A percentile compares a stretch with the other conserved stretches of the same genome.
phyloP scores from a whole-genome alignment of 2,113 vertebrate species.

The Chamaea fasciata region DNA sequence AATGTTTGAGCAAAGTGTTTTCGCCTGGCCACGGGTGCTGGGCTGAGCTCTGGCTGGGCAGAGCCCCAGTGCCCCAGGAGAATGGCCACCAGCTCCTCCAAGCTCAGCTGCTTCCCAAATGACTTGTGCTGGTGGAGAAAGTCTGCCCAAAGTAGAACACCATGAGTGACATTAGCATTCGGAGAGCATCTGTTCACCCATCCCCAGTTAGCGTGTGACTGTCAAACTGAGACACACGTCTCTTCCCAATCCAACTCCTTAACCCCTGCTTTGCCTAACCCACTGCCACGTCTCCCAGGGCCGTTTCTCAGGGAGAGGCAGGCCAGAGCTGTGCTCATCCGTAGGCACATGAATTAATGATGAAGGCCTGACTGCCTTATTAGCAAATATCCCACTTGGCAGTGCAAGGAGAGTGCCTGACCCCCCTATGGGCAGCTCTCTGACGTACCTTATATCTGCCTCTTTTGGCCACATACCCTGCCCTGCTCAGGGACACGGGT shows the following conservation, averaged over 20 bases:
- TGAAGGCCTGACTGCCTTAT: neutral
- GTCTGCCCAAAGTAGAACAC: slow-evolving; percentile 59
- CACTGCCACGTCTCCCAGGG: neutral
- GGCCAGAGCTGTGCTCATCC: neutral
- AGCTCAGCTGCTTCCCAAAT: slow-evolving; percentile 5
- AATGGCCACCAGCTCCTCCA: neutral
- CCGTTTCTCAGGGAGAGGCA: neutral
- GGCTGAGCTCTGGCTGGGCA: neutral
- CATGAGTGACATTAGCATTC: slow-evolving; percentile 63
- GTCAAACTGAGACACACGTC: slow-evolving; percentile 56
- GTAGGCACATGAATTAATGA: neutral
- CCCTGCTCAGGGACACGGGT: neutral
- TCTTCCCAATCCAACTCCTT: slow-evolving; percentile 61
- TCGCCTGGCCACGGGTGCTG: rapidly evolving
- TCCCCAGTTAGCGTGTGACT: slow-evolving; percentile 56
- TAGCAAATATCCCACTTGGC: neutral
- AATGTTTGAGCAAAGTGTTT: neutral
- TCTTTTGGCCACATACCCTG: neutral
- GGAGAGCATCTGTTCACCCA: slow-evolving; percentile 64
- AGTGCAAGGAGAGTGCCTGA: neutral
- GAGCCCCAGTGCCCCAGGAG: neutral
- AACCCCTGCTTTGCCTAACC: slow-evolving; percentile 55
- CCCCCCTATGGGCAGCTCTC: neutral
- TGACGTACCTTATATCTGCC: neutral
- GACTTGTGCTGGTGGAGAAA: slow-evolving; percentile 54